Conservation (phyloP, 2,797 vertebrate species). For the Danio albolineatus region DNA sequence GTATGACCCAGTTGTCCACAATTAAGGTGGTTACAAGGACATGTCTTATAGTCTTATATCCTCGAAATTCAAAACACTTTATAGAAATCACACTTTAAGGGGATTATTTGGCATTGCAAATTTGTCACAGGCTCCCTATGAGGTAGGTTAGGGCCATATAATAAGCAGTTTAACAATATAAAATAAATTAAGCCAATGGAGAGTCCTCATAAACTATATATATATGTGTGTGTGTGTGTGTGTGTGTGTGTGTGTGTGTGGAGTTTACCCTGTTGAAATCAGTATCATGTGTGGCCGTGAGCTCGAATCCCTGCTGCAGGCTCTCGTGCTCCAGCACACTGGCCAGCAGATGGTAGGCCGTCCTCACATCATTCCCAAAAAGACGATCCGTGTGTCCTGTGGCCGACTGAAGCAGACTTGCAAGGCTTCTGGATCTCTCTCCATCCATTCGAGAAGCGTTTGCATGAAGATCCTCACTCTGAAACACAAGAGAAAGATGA, state of each 20-base stretch:
- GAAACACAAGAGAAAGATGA: background rate
- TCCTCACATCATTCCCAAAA: slow-evolving; percentile 82
- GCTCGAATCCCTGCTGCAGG: slow-evolving; percentile 83
- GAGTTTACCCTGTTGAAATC: slow-evolving; percentile 83
- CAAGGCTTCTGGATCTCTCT: slow-evolving; percentile 73
- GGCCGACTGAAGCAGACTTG: slow-evolving; percentile 74
- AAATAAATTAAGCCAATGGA: too few relatives aligned
- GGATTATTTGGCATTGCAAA: too few relatives aligned
- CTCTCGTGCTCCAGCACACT: slow-evolving; percentile 81
- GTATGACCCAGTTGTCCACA: too few relatives aligned
- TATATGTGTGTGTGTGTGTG: too few relatives aligned
- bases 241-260: background rate
- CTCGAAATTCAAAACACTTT: too few relatives aligned
- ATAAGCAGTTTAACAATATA: too few relatives aligned
- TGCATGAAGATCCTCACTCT: slow-evolving; percentile 83
- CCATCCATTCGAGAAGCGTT: slow-evolving; percentile 81
- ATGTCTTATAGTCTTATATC: too few relatives aligned
- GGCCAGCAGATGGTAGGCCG: slow-evolving; percentile 82
- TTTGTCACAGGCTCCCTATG: too few relatives aligned
- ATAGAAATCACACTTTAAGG: too few relatives aligned
- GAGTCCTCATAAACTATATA: too few relatives aligned
- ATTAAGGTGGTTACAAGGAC: too few relatives aligned
- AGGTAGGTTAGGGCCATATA: too few relatives aligned
- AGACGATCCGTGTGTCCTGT: slow-evolving; percentile 67
- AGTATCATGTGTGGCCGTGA: slow-evolving; percentile 83